Evolutionary conservation across 2,888 invertebrate genomes (phyloP).

Genomic region (Melangyna quadrimaculata): DNA sequence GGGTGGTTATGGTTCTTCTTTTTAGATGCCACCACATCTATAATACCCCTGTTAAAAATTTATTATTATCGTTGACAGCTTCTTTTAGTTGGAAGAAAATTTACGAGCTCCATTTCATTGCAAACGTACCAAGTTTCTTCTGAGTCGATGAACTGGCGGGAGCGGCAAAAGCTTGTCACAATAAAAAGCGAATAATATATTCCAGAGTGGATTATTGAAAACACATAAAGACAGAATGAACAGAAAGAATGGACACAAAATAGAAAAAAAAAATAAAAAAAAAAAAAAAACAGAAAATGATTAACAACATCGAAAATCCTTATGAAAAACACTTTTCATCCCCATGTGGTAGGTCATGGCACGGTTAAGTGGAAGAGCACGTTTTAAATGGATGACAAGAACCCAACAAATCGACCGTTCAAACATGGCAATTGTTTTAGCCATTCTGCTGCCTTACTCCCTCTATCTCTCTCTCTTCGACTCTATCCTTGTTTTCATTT

Average conservation of each 20-base stretch:
- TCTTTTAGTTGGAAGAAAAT: constrained; percentile 9
- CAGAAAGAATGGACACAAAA: neutral
- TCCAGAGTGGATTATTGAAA: constrained; percentile 15
- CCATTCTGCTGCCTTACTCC: neutral
- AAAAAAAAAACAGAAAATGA: neutral
- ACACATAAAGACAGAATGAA: neutral
- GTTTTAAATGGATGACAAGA: constrained; percentile 41
- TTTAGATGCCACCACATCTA: neutral
- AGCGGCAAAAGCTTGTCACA: neutral
- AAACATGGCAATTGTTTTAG: constrained; percentile 30
- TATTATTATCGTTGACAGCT: constrained; percentile 31
- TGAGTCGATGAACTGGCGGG: neutral
- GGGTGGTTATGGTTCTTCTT: neutral
- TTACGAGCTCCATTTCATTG: constrained; percentile 12
- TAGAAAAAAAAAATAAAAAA: neutral
- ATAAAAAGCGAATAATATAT: constrained; percentile 2
- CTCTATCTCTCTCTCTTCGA: neutral
- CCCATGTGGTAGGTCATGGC: constrained; percentile 32
- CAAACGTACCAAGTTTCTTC: neutral
- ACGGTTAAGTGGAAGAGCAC: constrained; percentile 41
- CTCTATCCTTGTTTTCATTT: constrained; percentile 7
- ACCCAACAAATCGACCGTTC: constrained; percentile 35
- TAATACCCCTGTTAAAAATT: neutral
- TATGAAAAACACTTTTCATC: constrained; percentile 12
- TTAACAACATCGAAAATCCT: constrained; percentile 23